Conservation (phyloP, 2,797 vertebrate species). For the Halcyon leucocephala region DNA sequence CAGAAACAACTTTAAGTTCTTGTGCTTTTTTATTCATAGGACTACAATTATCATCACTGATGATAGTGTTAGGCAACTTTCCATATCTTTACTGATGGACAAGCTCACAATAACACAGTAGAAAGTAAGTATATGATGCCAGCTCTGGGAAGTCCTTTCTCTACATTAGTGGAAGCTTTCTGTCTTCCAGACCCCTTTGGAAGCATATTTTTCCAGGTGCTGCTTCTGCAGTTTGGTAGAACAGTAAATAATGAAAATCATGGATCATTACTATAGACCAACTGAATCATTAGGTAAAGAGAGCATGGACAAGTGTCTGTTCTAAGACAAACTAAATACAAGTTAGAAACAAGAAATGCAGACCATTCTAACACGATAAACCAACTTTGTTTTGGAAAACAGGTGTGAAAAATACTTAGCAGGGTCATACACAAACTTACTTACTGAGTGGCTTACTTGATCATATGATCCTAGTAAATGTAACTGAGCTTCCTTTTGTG, state of each 20-base stretch:
- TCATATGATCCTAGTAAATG: neutral
- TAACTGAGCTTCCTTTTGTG: neutral
- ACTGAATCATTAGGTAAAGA: neutral
- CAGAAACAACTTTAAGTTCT: neutral
- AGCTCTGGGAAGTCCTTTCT: neutral
- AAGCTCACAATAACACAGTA: neutral
- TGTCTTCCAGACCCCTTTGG: neutral
- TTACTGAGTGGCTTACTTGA: neutral
- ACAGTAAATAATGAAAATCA: neutral
- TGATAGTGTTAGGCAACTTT: neutral
- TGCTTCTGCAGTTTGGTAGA: neutral
- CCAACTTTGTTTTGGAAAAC: neutral
- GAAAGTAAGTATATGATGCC: neutral
- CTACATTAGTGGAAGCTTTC: neutral
- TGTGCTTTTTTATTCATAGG: neutral
- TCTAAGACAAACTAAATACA: neutral
- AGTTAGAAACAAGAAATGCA: neutral
- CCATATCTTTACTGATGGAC: neutral
- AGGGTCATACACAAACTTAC: neutral
- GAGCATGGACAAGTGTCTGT: neutral
- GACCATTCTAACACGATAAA: neutral
- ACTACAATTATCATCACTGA: neutral
- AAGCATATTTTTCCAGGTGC: neutral
- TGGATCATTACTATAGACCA: neutral
- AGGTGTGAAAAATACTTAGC: neutral